These are phyloP conservation scores for Carassius gibelio DNA, from an alignment of 2,113 vertebrate species.

Conservation along the genomic window DNA sequence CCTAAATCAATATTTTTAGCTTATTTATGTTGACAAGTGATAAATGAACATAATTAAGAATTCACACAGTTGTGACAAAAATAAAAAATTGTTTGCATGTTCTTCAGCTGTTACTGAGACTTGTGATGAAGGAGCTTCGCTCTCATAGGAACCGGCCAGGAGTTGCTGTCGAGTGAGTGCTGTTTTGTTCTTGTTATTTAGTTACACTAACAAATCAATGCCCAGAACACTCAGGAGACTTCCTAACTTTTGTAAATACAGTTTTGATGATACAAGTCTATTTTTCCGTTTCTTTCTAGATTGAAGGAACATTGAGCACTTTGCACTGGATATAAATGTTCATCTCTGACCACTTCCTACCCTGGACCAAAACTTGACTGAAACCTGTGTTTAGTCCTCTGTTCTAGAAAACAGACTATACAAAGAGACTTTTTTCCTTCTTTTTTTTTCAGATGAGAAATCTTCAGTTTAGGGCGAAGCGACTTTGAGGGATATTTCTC, in stretches of 20 bases:
- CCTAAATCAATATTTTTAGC: no score
- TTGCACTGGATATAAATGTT: slow-evolving; percentile 24
- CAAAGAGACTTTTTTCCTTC: not conserved
- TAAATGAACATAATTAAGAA: not conserved
- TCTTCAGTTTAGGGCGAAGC: not conserved
- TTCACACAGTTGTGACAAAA: not conserved
- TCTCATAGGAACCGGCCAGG: slow-evolving; percentile 63
- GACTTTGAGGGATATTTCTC: not conserved
- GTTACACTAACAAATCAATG: not conserved
- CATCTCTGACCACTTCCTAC: slow-evolving; percentile 33
- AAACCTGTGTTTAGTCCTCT: not conserved
- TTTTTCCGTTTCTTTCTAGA: slow-evolving; percentile 61
- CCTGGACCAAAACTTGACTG: slow-evolving; percentile 34
- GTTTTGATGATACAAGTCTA: not conserved
- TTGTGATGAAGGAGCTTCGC: slow-evolving; percentile 71
- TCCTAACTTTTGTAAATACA: not conserved
- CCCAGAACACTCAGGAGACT: not conserved
- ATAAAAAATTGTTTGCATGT: slow-evolving; percentile 2
- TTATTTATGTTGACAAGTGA: not conserved
- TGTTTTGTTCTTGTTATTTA: not conserved
- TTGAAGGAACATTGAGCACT: slow-evolving; percentile 76
- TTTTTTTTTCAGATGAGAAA: not conserved
- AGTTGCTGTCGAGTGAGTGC: slow-evolving; percentile 69
- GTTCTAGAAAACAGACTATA: not conserved
- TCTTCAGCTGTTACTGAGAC: slow-evolving; percentile 69